phyloP scores from a whole-genome alignment of 2,113 vertebrate genomes.

The Cacatua alba region DNA sequence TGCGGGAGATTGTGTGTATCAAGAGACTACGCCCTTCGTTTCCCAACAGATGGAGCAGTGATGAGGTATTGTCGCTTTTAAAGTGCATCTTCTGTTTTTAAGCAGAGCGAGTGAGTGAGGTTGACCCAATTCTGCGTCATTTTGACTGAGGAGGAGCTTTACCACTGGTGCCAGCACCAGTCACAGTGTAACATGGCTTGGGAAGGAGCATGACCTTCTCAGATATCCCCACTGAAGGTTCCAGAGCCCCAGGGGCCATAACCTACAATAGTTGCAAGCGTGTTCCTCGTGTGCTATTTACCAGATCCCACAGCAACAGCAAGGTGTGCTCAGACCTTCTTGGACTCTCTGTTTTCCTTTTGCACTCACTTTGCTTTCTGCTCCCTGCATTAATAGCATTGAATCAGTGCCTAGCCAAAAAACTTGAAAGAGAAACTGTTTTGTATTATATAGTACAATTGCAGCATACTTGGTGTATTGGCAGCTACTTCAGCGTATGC shows the following conservation, averaged over 20 bases:
- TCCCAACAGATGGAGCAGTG: slow-evolving; percentile 95
- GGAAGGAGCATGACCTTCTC: neutral
- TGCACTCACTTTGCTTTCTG: neutral
- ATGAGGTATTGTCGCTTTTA: slow-evolving; percentile 81
- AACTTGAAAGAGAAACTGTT: neutral
- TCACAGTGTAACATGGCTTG: neutral
- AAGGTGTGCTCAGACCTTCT: neutral
- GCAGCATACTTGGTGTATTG: neutral
- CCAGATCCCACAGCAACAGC: neutral
- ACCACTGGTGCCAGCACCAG: neutral
- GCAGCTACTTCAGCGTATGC: neutral
- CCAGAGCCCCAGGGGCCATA: neutral
- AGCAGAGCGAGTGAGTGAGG: neutral
- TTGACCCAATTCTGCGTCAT: neutral
- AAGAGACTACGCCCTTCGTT: slow-evolving; percentile 91
- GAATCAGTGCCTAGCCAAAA: neutral
- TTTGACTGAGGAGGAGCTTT: neutral
- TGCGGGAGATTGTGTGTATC: slow-evolving; percentile 94
- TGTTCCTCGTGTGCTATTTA: neutral
- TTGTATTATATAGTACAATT: neutral
- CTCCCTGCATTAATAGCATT: neutral
- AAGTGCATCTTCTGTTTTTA: neutral
- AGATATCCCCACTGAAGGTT: neutral
- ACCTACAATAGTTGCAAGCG: neutral
- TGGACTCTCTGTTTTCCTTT: neutral